Evolutionary conservation across 2,888 invertebrate genomes (phyloP).

Genomic region (Augiades crinisus): DNA sequence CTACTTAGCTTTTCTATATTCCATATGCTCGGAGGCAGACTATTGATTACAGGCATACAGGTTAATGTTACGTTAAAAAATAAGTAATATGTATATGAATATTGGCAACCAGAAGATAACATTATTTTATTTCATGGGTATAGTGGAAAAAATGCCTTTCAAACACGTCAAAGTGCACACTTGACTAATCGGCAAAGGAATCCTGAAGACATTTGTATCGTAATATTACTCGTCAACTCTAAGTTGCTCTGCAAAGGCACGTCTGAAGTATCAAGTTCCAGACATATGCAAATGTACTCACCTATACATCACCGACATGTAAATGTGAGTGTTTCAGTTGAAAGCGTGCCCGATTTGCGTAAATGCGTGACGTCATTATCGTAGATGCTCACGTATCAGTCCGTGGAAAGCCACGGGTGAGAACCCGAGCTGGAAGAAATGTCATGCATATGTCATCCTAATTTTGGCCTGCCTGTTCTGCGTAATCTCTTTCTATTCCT

Average conservation of each 20-base stretch:
- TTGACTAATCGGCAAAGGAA: no score
- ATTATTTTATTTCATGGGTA: no score
- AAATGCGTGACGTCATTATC: constrained; percentile 50
- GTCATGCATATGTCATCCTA: constrained; percentile 41
- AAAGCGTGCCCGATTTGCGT: constrained; percentile 22
- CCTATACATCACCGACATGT: constrained; percentile 21
- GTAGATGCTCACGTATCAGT: constrained; percentile 43
- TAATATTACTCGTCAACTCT: constrained; percentile 1
- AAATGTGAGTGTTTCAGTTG: constrained; percentile 26
- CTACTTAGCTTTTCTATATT: no score
- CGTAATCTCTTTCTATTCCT: constrained; percentile 27
- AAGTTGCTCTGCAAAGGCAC: constrained; percentile 11
- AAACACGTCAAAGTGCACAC: no score
- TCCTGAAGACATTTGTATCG: no score
- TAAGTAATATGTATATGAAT: no score
- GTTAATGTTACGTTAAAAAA: no score
- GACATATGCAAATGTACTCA: constrained; percentile 23
- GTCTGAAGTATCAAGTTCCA: constrained; percentile 9
- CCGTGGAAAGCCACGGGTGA: constrained; percentile 28
- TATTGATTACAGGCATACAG: no score
- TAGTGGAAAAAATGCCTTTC: no score
- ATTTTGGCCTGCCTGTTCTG: constrained; percentile 34
- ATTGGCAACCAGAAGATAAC: no score
- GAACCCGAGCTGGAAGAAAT: constrained; percentile 26
- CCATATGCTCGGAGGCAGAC: no score